Conservation (phyloP, 64 coral and sea anemone species). For the Pachyseris speciosa region DNA sequence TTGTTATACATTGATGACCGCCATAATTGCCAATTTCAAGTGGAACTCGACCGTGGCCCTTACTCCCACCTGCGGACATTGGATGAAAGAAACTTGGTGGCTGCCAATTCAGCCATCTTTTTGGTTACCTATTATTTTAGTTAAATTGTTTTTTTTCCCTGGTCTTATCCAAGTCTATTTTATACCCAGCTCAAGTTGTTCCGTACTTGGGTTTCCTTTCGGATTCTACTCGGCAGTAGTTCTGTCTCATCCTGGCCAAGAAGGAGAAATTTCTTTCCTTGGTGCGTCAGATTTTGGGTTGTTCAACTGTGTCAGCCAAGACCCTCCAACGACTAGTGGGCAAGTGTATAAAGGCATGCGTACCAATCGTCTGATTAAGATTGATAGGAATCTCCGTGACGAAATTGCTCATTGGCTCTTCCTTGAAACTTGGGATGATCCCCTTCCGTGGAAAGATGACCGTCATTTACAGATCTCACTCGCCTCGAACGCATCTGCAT, state of each 20-base stretch:
- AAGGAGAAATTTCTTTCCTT: not conserved
- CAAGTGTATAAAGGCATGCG: slow-evolving; percentile 54
- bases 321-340: slow-evolving; percentile 43
- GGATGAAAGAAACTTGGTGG: not conserved
- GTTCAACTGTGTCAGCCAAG: not conserved
- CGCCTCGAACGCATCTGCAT: not conserved
- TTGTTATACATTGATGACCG: not conserved
- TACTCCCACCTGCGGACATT: not conserved
- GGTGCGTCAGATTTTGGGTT: not conserved
- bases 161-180: slow-evolving; percentile 46
- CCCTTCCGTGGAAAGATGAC: slow-evolving; percentile 21
- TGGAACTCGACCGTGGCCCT: not conserved
- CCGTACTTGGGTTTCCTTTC: slow-evolving; percentile 20
- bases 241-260: not conserved
- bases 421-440: slow-evolving; percentile 32
- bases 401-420: slow-evolving; percentile 24
- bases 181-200: not conserved
- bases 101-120: slow-evolving; percentile 33
- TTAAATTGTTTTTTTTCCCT: not conserved
- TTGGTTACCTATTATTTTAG: slow-evolving; percentile 24
- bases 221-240: slow-evolving; percentile 25
- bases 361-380: not conserved
- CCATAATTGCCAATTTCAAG: not conserved
- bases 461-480: not conserved
- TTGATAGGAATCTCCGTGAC: not conserved